Conservation (phyloP, 2,888 invertebrate species). For the Amblyjoppa proteus region DNA sequence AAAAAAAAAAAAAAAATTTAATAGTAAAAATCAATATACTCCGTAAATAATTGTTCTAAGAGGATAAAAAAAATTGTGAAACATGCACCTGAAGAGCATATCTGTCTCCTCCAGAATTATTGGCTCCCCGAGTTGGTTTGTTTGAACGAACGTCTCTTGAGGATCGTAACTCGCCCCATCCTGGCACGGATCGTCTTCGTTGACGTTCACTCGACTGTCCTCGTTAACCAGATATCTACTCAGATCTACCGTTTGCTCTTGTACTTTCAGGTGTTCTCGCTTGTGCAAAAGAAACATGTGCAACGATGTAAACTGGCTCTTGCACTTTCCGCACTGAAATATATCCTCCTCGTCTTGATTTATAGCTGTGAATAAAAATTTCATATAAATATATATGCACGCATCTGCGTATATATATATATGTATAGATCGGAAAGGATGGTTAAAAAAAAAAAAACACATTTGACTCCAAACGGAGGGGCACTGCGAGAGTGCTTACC, state of each 20-base stretch:
- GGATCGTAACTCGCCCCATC: conserved; percentile 78
- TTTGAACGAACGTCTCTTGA: conserved; percentile 79
- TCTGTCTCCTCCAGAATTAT: conserved; percentile 83
- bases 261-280: conserved; percentile 83
- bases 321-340: conserved; percentile 90
- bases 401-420: not conserved
- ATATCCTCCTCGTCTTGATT: conserved; percentile 88
- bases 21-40: not conserved
- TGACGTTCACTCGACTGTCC: conserved; percentile 75
- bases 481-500: conserved; percentile 73
- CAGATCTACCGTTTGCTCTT: conserved; percentile 81
- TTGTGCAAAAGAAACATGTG: conserved; percentile 88
- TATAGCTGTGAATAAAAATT: conserved; percentile 74
- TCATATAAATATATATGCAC: not conserved
- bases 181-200: conserved; percentile 75
- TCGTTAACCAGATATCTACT: conserved; percentile 81
- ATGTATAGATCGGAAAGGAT: not conserved
- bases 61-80: not conserved
- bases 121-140: conserved; percentile 79
- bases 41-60: not conserved
- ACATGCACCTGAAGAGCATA: conserved; percentile 81
- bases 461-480: not conserved
- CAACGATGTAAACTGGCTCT: conserved; percentile 88
- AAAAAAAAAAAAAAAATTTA: not conserved
- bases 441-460: not conserved